These are phyloP conservation scores for Sylvilagus floridanus DNA, from an alignment of 2,797 vertebrate species.

Conservation along the genomic window DNA sequence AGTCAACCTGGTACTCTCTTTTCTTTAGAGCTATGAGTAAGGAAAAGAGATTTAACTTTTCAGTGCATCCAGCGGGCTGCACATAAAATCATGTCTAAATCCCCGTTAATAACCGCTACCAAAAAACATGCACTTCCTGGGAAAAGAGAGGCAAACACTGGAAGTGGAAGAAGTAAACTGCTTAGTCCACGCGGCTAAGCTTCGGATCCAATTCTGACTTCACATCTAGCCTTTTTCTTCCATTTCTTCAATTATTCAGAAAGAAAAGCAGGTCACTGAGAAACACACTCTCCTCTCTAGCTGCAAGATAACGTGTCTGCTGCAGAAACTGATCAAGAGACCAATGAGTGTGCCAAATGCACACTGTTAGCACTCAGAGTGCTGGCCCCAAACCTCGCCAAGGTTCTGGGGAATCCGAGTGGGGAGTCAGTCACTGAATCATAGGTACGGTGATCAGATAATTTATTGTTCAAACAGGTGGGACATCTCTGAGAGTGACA, in stretches of 20 bases:
- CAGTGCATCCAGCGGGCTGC: neutral
- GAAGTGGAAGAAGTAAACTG: neutral
- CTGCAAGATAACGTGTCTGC: neutral
- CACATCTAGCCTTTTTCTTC: neutral
- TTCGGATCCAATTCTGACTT: neutral
- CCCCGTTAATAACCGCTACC: neutral
- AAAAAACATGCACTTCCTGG: neutral
- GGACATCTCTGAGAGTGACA: neutral
- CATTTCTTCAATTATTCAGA: neutral
- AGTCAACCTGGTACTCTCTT: neutral
- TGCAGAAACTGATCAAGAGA: neutral
- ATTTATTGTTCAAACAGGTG: neutral
- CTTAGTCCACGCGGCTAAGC: neutral
- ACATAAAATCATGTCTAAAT: neutral
- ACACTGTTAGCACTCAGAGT: neutral
- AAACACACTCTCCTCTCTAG: neutral
- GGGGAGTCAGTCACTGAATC: neutral
- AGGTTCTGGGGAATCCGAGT: neutral
- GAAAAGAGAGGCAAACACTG: neutral
- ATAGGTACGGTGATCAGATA: neutral
- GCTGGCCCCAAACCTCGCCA: neutral
- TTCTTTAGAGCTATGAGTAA: neutral
- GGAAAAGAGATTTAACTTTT: slow-evolving; percentile 20
- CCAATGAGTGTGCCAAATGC: neutral
- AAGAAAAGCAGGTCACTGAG: neutral